Conservation (phyloP, 2,797 vertebrate genomes). For the Eleutherodactylus coqui region DNA sequence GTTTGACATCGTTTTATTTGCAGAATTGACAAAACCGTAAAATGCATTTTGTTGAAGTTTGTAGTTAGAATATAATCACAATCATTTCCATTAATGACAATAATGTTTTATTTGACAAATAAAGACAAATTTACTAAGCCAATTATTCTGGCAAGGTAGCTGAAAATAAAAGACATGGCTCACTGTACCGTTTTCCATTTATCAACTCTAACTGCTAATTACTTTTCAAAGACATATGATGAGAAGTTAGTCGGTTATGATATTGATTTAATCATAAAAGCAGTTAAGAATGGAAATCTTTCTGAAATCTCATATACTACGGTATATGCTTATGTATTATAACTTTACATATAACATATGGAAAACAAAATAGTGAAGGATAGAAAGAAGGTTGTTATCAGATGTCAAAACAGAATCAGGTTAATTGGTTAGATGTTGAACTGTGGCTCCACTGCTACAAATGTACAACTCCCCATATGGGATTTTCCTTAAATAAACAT, state of each 20-base stretch:
- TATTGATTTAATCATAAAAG: background rate
- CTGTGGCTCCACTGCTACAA: no score
- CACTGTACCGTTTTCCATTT: background rate
- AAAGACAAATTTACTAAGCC: conserved; percentile 22
- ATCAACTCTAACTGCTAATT: background rate
- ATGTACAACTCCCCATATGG: no score
- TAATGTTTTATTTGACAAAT: conserved; percentile 39
- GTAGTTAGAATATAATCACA: conserved; percentile 5
- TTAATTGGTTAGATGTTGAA: no score
- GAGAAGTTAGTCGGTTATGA: background rate
- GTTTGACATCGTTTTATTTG: background rate
- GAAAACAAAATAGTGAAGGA: background rate
- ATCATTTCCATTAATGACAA: conserved; percentile 1
- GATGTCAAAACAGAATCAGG: no score
- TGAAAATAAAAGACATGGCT: background rate
- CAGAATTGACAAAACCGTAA: conserved; percentile 23
- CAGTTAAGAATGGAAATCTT: background rate
- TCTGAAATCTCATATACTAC: background rate
- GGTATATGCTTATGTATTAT: no score
- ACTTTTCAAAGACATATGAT: background rate
- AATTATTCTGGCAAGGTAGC: background rate
- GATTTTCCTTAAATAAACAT: no score
- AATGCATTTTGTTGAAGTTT: conserved; percentile 1
- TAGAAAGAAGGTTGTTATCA: no score
- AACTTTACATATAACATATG: background rate